These are phyloP conservation scores for Dryobotodes eremita DNA, from an alignment of 2,888 invertebrate species.

Conservation along the genomic window DNA sequence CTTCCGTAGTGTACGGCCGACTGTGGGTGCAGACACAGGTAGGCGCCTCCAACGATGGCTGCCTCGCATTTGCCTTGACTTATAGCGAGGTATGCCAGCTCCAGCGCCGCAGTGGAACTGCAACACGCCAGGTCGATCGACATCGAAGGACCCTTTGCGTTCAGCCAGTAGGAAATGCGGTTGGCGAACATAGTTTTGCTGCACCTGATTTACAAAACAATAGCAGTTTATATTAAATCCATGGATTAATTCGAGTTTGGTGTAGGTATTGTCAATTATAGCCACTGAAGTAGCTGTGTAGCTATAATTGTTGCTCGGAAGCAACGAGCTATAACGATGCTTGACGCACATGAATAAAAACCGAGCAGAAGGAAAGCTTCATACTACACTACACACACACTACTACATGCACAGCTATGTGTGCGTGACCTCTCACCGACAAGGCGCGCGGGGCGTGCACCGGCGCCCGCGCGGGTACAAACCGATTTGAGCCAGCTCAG, in stretches of 20 bases:
- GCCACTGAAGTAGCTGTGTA: not conserved
- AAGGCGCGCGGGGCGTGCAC: too few species aligned
- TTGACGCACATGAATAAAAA: too few species aligned
- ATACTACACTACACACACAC: too few species aligned
- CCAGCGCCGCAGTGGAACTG: constrained; percentile 77
- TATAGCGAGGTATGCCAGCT: constrained; percentile 78
- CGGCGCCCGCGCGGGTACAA: too few species aligned
- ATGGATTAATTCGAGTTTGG: not conserved
- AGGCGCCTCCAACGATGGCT: constrained; percentile 92
- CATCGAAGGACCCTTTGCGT: constrained; percentile 77
- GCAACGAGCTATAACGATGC: too few species aligned
- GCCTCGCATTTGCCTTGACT: constrained; percentile 79
- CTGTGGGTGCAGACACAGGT: constrained; percentile 91
- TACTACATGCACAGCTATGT: too few species aligned
- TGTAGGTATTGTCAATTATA: not conserved
- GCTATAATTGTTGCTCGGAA: not conserved
- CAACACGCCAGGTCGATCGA: constrained; percentile 77
- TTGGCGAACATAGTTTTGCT: constrained; percentile 77
- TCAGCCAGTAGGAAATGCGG: constrained; percentile 79
- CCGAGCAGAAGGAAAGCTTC: too few species aligned
- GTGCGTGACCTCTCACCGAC: too few species aligned
- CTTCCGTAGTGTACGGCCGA: constrained; percentile 77
- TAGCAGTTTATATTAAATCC: not conserved
- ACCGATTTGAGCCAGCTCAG: too few species aligned
- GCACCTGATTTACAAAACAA: constrained; percentile 61